Evolutionary conservation across 2,113 vertebrate genomes (phyloP).

Genomic region (Butorides virescens): DNA sequence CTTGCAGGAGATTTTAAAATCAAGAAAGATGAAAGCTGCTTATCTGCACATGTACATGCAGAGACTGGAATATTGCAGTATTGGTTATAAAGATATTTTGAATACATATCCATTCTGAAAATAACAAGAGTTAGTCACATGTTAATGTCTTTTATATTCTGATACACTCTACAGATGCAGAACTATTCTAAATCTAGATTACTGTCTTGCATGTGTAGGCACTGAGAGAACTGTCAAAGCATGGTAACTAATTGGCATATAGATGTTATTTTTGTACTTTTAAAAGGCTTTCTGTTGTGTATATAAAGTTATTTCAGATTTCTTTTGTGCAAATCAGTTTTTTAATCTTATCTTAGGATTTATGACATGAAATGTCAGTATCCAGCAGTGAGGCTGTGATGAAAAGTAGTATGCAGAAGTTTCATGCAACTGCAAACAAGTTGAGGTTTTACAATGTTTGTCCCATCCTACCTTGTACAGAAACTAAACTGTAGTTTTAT

Average conservation of each 20-base stretch:
- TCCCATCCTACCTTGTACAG: constrained; percentile 45
- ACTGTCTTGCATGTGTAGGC: constrained; percentile 69
- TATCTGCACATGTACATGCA: constrained; percentile 61
- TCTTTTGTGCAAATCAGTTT: constrained; percentile 73
- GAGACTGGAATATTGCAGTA: constrained; percentile 65
- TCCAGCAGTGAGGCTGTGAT: constrained; percentile 39
- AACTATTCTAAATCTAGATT: constrained; percentile 20
- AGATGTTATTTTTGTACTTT: constrained; percentile 83
- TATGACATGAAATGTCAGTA: constrained; percentile 67
- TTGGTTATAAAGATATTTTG: constrained; percentile 69
- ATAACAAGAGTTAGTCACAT: constrained; percentile 4
- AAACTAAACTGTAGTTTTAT: constrained; percentile 58
- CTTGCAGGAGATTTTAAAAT: constrained; percentile 50
- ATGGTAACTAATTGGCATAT: constrained; percentile 66
- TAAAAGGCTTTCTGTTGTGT: constrained; percentile 65
- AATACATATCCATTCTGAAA: constrained; percentile 52
- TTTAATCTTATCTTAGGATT: constrained; percentile 61
- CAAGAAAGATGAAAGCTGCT: constrained; percentile 45
- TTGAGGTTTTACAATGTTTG: background rate
- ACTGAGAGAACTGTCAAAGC: constrained; percentile 62
- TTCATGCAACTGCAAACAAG: background rate
- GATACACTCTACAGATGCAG: constrained; percentile 33
- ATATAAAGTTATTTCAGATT: constrained; percentile 68
- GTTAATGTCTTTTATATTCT: constrained; percentile 54
- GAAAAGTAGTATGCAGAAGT: background rate